Percentiles rank a stretch among this genome's conserved stretches.
Conservation (phyloP, 2,888 invertebrate genomes). For the Hyalella azteca region DNA sequence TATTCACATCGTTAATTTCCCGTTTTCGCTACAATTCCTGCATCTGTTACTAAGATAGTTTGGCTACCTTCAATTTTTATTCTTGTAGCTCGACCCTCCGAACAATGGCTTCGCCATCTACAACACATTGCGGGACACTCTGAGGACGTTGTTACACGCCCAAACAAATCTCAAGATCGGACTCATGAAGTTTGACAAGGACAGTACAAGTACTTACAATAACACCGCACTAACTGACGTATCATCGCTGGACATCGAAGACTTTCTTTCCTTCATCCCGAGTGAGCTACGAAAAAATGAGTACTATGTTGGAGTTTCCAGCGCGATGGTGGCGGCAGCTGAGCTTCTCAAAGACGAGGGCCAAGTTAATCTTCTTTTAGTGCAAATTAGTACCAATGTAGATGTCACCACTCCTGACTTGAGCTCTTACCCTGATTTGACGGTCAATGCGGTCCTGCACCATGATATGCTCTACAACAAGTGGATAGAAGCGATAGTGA, state of each 20-base stretch:
- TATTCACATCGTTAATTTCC: no score
- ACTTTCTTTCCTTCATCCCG: constrained; percentile 35
- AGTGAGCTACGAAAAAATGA: neutral
- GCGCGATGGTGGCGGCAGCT: neutral
- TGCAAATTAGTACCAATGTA: constrained; percentile 24
- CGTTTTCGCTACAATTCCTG: no score
- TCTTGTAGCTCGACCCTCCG: neutral
- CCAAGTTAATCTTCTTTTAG: constrained; percentile 33
- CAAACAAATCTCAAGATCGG: neutral
- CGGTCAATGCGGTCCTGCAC: constrained; percentile 38
- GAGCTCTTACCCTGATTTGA: neutral
- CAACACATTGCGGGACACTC: constrained; percentile 1
- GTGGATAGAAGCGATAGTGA: no score
- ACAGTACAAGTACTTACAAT: neutral
- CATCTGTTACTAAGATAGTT: no score
- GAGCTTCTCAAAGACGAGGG: constrained; percentile 16
- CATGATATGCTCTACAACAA: neutral
- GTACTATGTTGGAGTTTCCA: neutral
- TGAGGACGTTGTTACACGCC: neutral
- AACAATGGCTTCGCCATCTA: constrained; percentile 35
- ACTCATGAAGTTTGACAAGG: neutral
- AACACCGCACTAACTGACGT: neutral
- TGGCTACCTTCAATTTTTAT: no score
- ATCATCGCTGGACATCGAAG: neutral
- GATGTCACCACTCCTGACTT: neutral